Evolutionary conservation across 2,797 vertebrate genomes (phyloP), one percentile per base, ranked within the genome.

Genomic region (Coracias cyanogaster): DNA sequence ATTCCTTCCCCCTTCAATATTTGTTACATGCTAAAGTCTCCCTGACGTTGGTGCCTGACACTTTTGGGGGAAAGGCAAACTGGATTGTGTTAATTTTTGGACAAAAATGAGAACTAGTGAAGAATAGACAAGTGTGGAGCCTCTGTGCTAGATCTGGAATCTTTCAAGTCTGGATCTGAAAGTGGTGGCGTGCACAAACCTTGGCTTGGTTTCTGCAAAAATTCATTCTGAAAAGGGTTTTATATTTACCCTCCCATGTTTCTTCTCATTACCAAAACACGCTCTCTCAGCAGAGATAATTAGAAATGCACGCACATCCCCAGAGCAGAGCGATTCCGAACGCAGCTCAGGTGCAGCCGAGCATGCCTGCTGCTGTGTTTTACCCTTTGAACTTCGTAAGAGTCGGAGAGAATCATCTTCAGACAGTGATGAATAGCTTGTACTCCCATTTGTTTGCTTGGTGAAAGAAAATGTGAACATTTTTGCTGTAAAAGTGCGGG

Each of bases 351-450:
- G 73, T 67, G 86, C 88, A 66, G 81, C 65, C 15, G 3, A 60
- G 41, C 0, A 0, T 52, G 12, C 54, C 41, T 37, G 3, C 29
- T 78, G 29, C 69, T 49, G 0, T 2, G 0, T 76, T 69, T 72
- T 12, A 57, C 52, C 54, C 84, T 77, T 46, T 79, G 78, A 48
- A 60, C 54, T 52, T n/a, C 58, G 2, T 1, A 48, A 43, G 57
- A 25, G 41, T 37, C 41, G 25, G 4, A 35, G 37, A 73, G 52
- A 33, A 52, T 15, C 7, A 1, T 18, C 61, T 61, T 25, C 11
- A 55, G 72, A 2, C 9, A 3, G 52, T 1, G 24, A 9, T 5
- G 11, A 83, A 52, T 33, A 8, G 28, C 35, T 76, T 15, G 4
- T 19, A 5, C 58, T 61, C 45, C 65, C 21, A 0, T 92, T 79